A percentile compares a stretch with the other conserved stretches of the same genome.
Conservation (phyloP, 2,113 vertebrate species). For the Emydura subglobosa region DNA sequence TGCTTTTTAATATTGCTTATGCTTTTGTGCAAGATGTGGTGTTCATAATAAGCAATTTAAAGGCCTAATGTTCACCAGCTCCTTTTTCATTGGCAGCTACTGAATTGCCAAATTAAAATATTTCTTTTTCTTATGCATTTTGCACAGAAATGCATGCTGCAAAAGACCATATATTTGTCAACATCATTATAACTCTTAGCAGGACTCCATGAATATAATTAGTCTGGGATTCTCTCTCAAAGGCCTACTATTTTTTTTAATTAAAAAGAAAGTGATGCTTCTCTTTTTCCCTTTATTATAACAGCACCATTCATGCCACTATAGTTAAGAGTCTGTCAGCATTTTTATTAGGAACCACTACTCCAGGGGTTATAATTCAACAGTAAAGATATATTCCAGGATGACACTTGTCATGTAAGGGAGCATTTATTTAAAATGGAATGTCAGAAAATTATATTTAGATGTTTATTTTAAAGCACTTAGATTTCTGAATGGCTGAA, state of each 20-base stretch:
- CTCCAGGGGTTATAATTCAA: slow-evolving; percentile 67
- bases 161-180: slow-evolving; percentile 54
- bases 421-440: slow-evolving; percentile 61
- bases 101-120: slow-evolving; percentile 52
- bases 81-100: slow-evolving; percentile 34
- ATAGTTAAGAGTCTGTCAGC: slow-evolving; percentile 50
- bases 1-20: slow-evolving; percentile 51
- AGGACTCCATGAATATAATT: slow-evolving; percentile 46
- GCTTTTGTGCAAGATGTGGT: neutral
- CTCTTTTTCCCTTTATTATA: slow-evolving; percentile 53
- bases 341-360: slow-evolving; percentile 60
- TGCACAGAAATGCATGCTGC: neutral
- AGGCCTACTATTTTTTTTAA: slow-evolving; percentile 15
- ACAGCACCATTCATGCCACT: neutral
- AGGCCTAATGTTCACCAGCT: slow-evolving; percentile 5
- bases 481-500: neutral
- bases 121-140: neutral
- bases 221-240: slow-evolving; percentile 27
- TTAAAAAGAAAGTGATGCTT: slow-evolving; percentile 26
- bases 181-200: slow-evolving; percentile 45
- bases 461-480: slow-evolving; percentile 58
- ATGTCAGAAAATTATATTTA: slow-evolving; percentile 60
- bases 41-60: slow-evolving; percentile 51
- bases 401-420: slow-evolving; percentile 65
- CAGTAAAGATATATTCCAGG: slow-evolving; percentile 57